Evolutionary conservation across 2,888 invertebrate genomes (phyloP).

Genomic region (Strigamia crassipes): DNA sequence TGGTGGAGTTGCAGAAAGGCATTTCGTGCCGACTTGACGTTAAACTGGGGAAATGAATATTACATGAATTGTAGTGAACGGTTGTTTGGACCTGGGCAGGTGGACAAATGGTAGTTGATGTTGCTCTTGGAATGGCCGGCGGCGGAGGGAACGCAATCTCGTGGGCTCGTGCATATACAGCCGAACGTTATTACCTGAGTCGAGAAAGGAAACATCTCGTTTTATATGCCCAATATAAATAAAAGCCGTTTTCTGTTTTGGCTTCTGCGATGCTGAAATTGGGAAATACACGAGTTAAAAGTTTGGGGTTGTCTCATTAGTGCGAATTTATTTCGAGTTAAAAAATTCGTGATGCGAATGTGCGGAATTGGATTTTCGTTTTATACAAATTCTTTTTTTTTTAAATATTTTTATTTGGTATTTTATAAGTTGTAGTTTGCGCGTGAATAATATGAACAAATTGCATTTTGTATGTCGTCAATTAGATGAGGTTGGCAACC

Average conservation of each 20-base stretch:
- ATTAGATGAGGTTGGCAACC: constrained; percentile 34
- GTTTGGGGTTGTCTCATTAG: background rate
- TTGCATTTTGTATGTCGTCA: constrained; percentile 35
- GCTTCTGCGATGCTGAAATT: background rate
- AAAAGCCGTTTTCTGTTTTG: background rate
- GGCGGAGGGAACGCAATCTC: constrained; percentile 33
- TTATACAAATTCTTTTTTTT: too few species aligned
- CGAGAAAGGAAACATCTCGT: background rate
- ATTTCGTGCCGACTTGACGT: constrained; percentile 26
- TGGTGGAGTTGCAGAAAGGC: constrained; percentile 22
- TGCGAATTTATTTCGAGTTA: background rate
- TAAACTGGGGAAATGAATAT: constrained; percentile 35
- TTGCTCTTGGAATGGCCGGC: constrained; percentile 29
- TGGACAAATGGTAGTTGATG: constrained; percentile 34
- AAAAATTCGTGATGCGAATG: background rate
- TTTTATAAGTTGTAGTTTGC: constrained; percentile 29
- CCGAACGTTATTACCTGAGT: constrained; percentile 18
- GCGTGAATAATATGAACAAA: constrained; percentile 32
- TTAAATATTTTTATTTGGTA: background rate
- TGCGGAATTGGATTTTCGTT: background rate
- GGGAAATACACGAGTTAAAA: background rate
- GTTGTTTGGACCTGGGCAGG: constrained; percentile 33
- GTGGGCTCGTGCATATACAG: constrained; percentile 16
- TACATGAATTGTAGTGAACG: constrained; percentile 35
- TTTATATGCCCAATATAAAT: constrained; percentile 29